A percentile compares a stretch with the other conserved stretches of the same genome.
Conservation (phyloP, 2,888 invertebrate genomes). For the Argynnis bischoffii region DNA sequence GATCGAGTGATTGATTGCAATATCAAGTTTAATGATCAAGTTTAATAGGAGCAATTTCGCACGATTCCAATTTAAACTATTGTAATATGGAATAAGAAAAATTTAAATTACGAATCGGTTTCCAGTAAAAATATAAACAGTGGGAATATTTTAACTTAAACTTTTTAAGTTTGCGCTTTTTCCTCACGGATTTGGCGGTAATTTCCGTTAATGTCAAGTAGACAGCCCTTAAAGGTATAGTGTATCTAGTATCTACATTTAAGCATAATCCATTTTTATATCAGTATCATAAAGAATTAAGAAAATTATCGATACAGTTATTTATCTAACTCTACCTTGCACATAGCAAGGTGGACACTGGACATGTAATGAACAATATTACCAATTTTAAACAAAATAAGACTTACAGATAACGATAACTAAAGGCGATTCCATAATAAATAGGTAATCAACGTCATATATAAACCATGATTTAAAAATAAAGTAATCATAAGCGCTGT, state of each 20-base stretch:
- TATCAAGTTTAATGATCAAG: slow-evolving; percentile 39
- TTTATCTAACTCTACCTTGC: no score
- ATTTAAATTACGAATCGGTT: neutral
- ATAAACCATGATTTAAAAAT: slow-evolving; percentile 43
- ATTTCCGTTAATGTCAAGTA: no score
- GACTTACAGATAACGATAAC: no score
- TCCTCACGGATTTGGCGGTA: no score
- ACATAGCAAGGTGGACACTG: no score
- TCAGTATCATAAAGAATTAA: no score
- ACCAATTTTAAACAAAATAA: neutral
- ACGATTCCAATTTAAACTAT: slow-evolving; percentile 30
- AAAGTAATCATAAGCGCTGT: slow-evolving; percentile 45
- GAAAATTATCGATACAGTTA: no score
- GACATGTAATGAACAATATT: neutral
- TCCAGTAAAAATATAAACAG: no score
- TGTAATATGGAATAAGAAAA: slow-evolving; percentile 4
- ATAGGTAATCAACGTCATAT: slow-evolving; percentile 41
- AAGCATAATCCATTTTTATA: no score
- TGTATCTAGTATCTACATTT: no score
- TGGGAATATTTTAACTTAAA: neutral
- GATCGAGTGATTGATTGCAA: slow-evolving; percentile 46
- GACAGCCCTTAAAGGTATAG: no score
- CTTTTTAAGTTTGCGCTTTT: no score
- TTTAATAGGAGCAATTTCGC: slow-evolving; percentile 36
- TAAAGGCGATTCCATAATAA: neutral